Evolutionary conservation across 2,888 invertebrate genomes (phyloP).

Genomic region (Zaprionus lineosus): DNA sequence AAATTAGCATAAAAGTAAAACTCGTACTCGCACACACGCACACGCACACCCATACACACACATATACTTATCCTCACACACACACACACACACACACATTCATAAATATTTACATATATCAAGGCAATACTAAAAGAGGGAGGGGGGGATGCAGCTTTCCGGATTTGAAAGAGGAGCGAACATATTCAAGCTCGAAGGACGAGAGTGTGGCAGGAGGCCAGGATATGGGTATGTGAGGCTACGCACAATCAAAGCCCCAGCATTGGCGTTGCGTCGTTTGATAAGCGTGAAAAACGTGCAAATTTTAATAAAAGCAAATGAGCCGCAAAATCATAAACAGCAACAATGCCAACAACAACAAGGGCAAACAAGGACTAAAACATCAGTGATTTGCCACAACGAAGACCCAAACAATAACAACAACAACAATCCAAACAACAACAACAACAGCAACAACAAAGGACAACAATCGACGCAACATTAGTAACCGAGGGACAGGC

Average conservation of each 20-base stretch:
- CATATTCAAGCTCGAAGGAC: too few species aligned
- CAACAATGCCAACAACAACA: slow-evolving; percentile 21
- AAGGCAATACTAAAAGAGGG: slow-evolving; percentile 23
- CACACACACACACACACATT: slow-evolving; percentile 17
- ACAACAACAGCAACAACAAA: slow-evolving; percentile 2
- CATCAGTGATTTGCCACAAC: slow-evolving; percentile 2
- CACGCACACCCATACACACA: slow-evolving; percentile 6
- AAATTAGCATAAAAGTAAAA: slow-evolving; percentile 75
- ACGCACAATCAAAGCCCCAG: slow-evolving; percentile 64
- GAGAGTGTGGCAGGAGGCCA: too few species aligned
- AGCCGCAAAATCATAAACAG: slow-evolving; percentile 73
- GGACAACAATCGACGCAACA: too few species aligned
- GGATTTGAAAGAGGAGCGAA: too few species aligned
- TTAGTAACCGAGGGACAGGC: slow-evolving; percentile 9
- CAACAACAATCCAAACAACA: too few species aligned
- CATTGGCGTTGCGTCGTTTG: slow-evolving; percentile 43
- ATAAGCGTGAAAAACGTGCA: slow-evolving; percentile 73
- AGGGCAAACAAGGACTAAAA: slow-evolving; percentile 8
- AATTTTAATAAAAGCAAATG: slow-evolving; percentile 75
- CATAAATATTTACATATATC: slow-evolving; percentile 12
- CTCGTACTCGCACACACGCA: slow-evolving; percentile 29
- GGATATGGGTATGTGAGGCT: slow-evolving; percentile 1
- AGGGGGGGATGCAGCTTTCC: slow-evolving; percentile 27
- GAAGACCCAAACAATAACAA: slow-evolving; percentile 10
- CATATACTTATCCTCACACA: slow-evolving; percentile 24